A percentile compares a stretch with the other conserved stretches of the same genome.
Conservation (phyloP, 64 coral and sea anemone genomes). For the Stylophora pistillata region DNA sequence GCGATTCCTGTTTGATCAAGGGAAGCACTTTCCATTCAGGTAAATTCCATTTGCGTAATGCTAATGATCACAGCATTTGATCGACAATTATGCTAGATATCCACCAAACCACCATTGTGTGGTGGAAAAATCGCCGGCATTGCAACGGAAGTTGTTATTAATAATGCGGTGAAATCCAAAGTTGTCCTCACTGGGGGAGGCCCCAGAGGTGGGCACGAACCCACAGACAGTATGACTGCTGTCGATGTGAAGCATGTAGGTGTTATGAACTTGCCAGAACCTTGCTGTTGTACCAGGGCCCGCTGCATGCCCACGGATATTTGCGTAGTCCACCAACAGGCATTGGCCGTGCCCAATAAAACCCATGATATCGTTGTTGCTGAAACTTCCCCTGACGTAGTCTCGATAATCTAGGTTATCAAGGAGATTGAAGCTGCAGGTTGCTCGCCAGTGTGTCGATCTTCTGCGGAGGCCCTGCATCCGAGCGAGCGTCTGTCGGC, state of each 20-base stretch:
- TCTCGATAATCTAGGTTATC: constrained; percentile 20
- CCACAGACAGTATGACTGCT: not conserved
- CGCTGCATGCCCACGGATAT: constrained; percentile 19
- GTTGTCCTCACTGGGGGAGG: constrained; percentile 23
- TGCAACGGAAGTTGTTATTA: constrained; percentile 3
- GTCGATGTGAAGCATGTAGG: constrained; percentile 15
- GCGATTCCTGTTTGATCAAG: too few relatives aligned
- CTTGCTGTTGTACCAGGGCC: not conserved
- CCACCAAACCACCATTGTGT: constrained; percentile 49
- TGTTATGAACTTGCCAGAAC: not conserved
- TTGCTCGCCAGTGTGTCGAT: constrained; percentile 41
- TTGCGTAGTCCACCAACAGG: not conserved
- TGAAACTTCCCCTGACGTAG: constrained; percentile 21
- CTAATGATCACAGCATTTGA: not conserved
- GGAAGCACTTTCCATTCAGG: too few relatives aligned
- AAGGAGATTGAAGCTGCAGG: not conserved
- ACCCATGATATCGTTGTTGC: not conserved
- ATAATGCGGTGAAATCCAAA: not conserved
- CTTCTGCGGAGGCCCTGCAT: constrained; percentile 6
- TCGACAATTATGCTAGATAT: not conserved
- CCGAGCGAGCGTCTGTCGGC: constrained; percentile 19
- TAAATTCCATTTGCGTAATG: too few relatives aligned
- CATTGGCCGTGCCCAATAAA: not conserved
- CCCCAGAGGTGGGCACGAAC: not conserved
- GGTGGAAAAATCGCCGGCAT: not conserved